Base-by-base conservation (phyloP, 1,140 invertebrate species). In the Hyles euphorbiae region DNA sequence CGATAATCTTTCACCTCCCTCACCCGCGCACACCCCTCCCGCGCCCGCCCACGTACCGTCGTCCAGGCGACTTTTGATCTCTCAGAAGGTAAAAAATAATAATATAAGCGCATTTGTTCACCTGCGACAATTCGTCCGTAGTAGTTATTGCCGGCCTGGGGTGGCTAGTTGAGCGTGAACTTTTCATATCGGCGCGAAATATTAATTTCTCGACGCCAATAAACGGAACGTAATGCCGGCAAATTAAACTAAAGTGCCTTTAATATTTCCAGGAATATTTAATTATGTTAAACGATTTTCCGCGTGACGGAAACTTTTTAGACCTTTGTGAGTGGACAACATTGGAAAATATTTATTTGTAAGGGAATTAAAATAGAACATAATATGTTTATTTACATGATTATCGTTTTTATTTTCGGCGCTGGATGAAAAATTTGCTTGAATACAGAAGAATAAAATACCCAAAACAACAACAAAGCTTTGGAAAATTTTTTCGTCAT, bases 131-230 rank as follows among this genome's bases (percentile, higher is more conserved):
- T 83, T 77, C 74, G 72, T 73, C 74, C 78, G 73, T 70, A 69
- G 71, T 80, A 87, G 81, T 83, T 81, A 83, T 82, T 82, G 70
- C 76, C 79, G 70, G 76, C 70, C 76, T 72, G 74, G 79, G 85
- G 82, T 81, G 81, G 80, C 74, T 82, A 87, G 85, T 85, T 81
- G 81, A 87, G 83, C 83, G 83, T 88, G 73, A 88, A 85, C 84
- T 83, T 83, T 87, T 88, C 78, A 86, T 88, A 88, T 88, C 81
- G 81, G 81, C 72, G 81, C 81, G 83, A 86, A 88, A 86, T 86
- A 88, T 88, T 88, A 88, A 86, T 88, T 85, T 88, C 85, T 79
- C 80, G 79, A 73, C 78, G 79, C 75, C 81, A 81, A 86, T 83
- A 79, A 84, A 84, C 78, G 75, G 84, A 74, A 75, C 81, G 81